Conservation (phyloP, 1,140 invertebrate species). For the Trichomalopsis sarcophagae region DNA sequence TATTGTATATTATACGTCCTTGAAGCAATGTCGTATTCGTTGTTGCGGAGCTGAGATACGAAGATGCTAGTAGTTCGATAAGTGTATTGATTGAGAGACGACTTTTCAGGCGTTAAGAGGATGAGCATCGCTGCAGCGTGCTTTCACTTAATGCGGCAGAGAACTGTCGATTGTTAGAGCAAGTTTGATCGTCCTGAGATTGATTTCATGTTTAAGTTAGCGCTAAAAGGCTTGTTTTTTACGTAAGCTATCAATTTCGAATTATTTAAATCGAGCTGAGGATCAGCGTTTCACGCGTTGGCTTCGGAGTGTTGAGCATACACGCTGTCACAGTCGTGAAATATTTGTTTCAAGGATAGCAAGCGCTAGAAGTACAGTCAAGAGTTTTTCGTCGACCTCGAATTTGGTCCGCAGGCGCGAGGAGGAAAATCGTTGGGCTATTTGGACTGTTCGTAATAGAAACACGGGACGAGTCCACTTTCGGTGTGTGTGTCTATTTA, state of each 20-base stretch:
- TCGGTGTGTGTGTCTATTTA: neutral
- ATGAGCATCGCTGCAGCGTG: neutral
- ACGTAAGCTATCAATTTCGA: too few relatives aligned
- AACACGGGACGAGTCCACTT: constrained; percentile 39
- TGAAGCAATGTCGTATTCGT: neutral
- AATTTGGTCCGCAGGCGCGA: neutral
- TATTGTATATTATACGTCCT: neutral
- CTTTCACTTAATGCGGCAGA: neutral
- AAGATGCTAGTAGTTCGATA: too few relatives aligned
- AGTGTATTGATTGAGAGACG: too few relatives aligned
- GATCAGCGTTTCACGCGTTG: too few relatives aligned
- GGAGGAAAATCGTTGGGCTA: constrained; percentile 27
- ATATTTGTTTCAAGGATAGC: neutral
- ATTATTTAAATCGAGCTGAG: too few relatives aligned
- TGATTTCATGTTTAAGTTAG: too few relatives aligned
- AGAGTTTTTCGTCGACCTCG: constrained; percentile 26
- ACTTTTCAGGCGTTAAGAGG: too few relatives aligned
- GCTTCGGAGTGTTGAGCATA: neutral
- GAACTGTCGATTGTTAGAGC: too few relatives aligned
- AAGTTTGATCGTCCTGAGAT: too few relatives aligned
- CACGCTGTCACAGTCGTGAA: too few relatives aligned
- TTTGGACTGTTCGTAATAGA: constrained; percentile 30
- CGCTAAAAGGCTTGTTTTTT: too few relatives aligned
- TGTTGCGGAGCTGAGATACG: neutral
- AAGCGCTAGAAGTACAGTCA: neutral